These are phyloP conservation scores for Bruchidius siliquastri DNA, from an alignment of 2,888 invertebrate species.

Conservation along the genomic window DNA sequence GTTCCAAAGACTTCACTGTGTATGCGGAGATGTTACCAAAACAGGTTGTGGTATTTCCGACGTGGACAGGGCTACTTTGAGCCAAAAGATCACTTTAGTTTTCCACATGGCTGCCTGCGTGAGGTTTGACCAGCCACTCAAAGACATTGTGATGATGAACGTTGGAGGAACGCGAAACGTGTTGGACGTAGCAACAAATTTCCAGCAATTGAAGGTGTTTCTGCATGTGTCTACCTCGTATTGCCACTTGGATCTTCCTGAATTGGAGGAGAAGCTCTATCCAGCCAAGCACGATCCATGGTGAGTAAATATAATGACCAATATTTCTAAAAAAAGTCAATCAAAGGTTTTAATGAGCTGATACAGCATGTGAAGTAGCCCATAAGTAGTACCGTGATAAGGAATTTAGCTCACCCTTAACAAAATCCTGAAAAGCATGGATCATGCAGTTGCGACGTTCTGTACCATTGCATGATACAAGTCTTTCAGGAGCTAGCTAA, in stretches of 20 bases:
- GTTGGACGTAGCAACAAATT: slow-evolving; percentile 35
- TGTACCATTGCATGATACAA: no score
- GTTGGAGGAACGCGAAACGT: slow-evolving; percentile 47
- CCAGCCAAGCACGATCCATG: slow-evolving; percentile 50
- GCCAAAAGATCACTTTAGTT: slow-evolving; percentile 55
- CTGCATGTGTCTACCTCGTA: slow-evolving; percentile 91
- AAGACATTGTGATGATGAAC: slow-evolving; percentile 60
- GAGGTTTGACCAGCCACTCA: slow-evolving; percentile 62
- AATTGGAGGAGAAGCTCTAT: slow-evolving; percentile 78
- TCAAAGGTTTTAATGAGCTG: no score
- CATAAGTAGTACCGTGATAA: no score
- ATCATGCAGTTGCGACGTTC: no score
- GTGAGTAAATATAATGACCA: slow-evolving; percentile 22
- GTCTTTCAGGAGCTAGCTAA: no score
- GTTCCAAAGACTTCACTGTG: slow-evolving; percentile 52
- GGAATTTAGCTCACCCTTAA: no score
- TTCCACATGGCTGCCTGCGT: slow-evolving; percentile 74
- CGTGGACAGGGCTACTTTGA: slow-evolving; percentile 47
- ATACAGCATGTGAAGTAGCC: no score
- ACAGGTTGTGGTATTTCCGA: slow-evolving; percentile 46
- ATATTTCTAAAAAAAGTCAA: neutral
- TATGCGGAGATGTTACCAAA: slow-evolving; percentile 51
- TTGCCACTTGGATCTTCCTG: slow-evolving; percentile 77
- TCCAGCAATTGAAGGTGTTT: slow-evolving; percentile 50
- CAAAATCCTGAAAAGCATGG: no score